Evolutionary conservation across 2,797 vertebrate genomes (phyloP), one percentile per base, ranked within the genome.

Genomic region (Margarornis squamiger): DNA sequence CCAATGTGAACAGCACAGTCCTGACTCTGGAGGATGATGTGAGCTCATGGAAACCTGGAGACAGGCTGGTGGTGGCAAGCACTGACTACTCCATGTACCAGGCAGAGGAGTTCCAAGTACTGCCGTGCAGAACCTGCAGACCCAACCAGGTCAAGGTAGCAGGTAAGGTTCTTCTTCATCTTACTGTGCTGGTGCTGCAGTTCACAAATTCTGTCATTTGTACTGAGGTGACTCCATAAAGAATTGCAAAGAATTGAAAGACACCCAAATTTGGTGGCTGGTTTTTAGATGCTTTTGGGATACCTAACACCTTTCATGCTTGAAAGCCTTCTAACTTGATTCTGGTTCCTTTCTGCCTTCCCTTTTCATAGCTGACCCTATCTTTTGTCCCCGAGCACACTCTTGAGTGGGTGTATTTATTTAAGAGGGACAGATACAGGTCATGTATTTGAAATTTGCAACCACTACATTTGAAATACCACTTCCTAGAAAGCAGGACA

Each of bases 111-210:
- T 98, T 98, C 96, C 97, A 78, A 55, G 97, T 98, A 13, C 93
- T 98, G 34, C 97, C 96, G 0, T 98, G 99, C 95, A 97, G 93
- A 87, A 79, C 97, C 77, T 99, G 99, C 76, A 73, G 96, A 32
- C 39, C 96, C 92, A 98, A 98, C 91, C 99, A 99, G 97, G 97
- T 99, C 97, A 98, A 98, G 95, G 98, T 99, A 20, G 98, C 98
- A 98, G 99, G 99, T 99, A 97, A 97, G 98, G 21, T 23, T 30
- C 49, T 93, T 52, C 43, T 93, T 57, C 39, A 13, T 58, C 46
- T 68, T 48, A 11, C 39, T 51, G 1, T 10, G 10, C 51, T 24
- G 45, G 7, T 2, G 0, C 7, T 81, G 57, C 55, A 8, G 18
- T 5, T 55, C 70, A 39, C 32, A 39, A 48, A 29, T 80, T 62